Percentiles rank a stretch among this genome's conserved stretches.
Conservation (phyloP, 2,113 vertebrate genomes). For the Epinephelus moara region DNA sequence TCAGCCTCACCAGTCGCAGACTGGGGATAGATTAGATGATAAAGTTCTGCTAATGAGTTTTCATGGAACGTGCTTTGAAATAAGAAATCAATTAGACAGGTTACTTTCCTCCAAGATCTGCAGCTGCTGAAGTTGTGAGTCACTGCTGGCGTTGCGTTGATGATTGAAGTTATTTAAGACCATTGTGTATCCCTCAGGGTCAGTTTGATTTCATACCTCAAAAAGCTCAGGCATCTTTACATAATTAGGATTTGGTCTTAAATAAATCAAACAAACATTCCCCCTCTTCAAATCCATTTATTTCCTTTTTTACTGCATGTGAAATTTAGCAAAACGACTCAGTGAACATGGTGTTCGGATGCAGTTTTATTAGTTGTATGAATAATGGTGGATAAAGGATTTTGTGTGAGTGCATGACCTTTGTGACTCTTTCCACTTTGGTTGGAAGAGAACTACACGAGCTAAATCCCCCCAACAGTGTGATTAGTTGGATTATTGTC, state of each 20-base stretch:
- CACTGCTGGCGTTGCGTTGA: neutral
- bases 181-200: neutral
- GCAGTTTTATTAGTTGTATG: conserved; percentile 7
- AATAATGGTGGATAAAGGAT: conserved; percentile 6
- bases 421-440: conserved; percentile 34
- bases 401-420: conserved; percentile 28
- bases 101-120: conserved; percentile 20
- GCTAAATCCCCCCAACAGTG: conserved; percentile 27
- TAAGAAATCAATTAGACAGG: conserved; percentile 1
- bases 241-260: conserved; percentile 3
- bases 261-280: neutral
- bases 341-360: conserved; percentile 3
- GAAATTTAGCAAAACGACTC: neutral
- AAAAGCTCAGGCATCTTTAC: neutral
- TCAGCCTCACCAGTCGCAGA: conserved; percentile 31
- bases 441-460: conserved; percentile 25
- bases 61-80: conserved; percentile 37
- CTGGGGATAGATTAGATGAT: conserved; percentile 54
- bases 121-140: conserved; percentile 8
- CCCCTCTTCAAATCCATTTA: neutral
- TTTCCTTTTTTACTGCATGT: neutral
- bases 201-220: neutral
- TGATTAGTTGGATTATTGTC: conserved; percentile 70
- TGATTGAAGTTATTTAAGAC: conserved; percentile 23
- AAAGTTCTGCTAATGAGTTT: conserved; percentile 57